phyloP scores from a whole-genome alignment of 2,888 invertebrate genomes.

The Caenorhabditis sulstoni region DNA sequence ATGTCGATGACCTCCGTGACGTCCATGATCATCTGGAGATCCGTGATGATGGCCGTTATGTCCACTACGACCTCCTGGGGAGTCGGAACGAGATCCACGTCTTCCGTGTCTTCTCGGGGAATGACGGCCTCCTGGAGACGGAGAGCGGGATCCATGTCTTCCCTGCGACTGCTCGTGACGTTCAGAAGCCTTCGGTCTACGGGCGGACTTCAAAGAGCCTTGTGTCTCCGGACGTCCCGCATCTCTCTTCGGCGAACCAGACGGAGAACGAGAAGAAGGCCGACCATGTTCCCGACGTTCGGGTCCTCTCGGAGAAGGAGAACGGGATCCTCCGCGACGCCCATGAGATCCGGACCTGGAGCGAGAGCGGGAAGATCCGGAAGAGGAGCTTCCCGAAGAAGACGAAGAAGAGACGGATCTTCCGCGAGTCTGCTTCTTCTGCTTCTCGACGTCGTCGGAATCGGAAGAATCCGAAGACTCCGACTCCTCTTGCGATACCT shows the following conservation, averaged over 20 bases:
- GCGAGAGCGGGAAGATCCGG: conserved; percentile 31
- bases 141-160: not conserved
- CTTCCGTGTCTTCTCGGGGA: not conserved
- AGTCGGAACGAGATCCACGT: conserved; percentile 15
- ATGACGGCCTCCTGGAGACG: conserved; percentile 1
- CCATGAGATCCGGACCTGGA: conserved; percentile 23
- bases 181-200: too few relatives aligned
- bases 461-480: conserved; percentile 33
- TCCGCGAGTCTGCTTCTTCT: conserved; percentile 30
- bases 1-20: conserved; percentile 3
- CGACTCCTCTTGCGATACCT: conserved; percentile 36
- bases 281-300: too few relatives aligned
- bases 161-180: not conserved
- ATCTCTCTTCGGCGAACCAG: conserved; percentile 15
- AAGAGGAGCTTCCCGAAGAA: conserved; percentile 22
- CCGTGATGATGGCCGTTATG: not conserved
- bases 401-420: conserved; percentile 43
- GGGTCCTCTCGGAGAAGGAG: conserved; percentile 31
- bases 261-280: too few relatives aligned
- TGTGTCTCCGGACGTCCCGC: not conserved
- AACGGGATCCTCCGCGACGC: conserved; percentile 26
- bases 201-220: too few relatives aligned
- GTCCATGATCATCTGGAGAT: conserved; percentile 8
- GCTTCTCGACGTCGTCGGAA: conserved; percentile 25
- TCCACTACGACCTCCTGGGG: conserved; percentile 17